Conservation (phyloP, 2,113 vertebrate species). For the Zootoca vivipara region DNA sequence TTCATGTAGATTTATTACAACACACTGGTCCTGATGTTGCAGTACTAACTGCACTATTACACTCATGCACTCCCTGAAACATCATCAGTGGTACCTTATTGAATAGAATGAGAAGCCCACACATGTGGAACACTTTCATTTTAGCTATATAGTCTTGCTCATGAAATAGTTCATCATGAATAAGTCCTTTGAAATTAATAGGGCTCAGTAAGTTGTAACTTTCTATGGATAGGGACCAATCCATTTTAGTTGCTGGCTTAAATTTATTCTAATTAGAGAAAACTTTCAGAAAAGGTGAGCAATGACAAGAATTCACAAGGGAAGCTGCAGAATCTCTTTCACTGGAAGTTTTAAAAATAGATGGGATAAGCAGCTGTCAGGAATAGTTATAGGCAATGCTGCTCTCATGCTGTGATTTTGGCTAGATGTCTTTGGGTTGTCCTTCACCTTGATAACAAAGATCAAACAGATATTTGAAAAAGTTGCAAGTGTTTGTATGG, state of each 20-base stretch:
- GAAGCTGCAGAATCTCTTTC: background rate
- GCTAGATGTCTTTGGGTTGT: background rate
- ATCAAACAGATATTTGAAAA: background rate
- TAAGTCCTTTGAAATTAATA: background rate
- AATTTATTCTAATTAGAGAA: constrained; percentile 14
- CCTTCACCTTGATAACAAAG: background rate
- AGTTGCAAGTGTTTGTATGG: background rate
- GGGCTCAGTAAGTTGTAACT: background rate
- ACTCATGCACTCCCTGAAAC: too few relatives aligned
- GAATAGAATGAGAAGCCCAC: background rate
- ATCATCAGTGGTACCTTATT: background rate
- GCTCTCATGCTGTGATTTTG: background rate
- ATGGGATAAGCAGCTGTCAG: constrained; percentile 7
- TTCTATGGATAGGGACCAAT: background rate
- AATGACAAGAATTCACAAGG: background rate
- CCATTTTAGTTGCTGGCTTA: background rate
- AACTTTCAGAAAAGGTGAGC: constrained; percentile 5
- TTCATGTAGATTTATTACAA: background rate
- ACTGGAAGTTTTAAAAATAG: background rate
- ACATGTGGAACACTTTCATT: background rate
- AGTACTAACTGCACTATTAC: background rate
- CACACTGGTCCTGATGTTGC: background rate
- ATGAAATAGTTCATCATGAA: background rate
- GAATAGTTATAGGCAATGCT: constrained; percentile 6
- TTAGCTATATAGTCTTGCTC: background rate